A percentile compares a stretch with the other conserved stretches of the same genome.
phyloP scores from a whole-genome alignment of 2,797 vertebrate genomes.

The Molothrus ater region DNA sequence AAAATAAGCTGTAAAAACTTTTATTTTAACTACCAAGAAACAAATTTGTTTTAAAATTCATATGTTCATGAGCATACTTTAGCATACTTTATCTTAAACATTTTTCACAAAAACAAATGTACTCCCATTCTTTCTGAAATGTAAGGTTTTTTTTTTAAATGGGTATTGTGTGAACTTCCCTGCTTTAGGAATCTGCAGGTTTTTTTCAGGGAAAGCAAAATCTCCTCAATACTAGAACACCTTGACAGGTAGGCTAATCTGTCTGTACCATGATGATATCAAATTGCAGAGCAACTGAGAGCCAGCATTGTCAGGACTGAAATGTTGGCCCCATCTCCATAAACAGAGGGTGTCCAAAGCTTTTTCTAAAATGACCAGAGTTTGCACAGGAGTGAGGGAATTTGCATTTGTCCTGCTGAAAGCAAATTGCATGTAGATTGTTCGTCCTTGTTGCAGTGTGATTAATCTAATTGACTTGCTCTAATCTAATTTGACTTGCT shows the following conservation, averaged over 20 bases:
- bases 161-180: not conserved
- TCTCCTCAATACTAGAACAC: not conserved
- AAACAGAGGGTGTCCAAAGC: not conserved
- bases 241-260: not conserved
- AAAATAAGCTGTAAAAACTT: constrained; percentile 29
- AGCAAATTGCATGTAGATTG: not conserved
- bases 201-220: not conserved
- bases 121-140: not conserved
- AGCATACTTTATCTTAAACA: not conserved
- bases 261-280: not conserved
- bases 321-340: not conserved
- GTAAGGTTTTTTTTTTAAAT: not conserved
- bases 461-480: not conserved
- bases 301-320: not conserved
- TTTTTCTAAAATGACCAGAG: not conserved
- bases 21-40: constrained; percentile 7
- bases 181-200: not conserved
- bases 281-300: not conserved
- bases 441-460: fast-evolving
- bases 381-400: not conserved
- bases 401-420: not conserved
- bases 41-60: constrained; percentile 10
- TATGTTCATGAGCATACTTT: not conserved
- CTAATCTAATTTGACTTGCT: not conserved
- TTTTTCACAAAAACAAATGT: not conserved